A percentile compares a stretch with the other conserved stretches of the same genome.
phyloP scores from a whole-genome alignment of 2,888 invertebrate genomes.

The Philereme vetulata region DNA sequence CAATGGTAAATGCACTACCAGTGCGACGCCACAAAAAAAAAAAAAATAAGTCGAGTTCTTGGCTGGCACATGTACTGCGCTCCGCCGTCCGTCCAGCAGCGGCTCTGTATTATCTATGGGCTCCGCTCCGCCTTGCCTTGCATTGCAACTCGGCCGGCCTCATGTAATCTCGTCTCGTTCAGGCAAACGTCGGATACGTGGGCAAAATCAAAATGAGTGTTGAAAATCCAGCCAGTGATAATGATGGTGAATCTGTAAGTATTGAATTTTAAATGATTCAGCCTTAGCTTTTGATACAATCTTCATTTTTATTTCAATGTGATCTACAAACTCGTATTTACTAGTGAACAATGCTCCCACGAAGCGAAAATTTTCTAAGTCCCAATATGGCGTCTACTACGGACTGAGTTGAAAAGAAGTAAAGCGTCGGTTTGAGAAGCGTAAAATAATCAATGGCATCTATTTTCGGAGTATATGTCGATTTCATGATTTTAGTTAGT shows the following conservation, averaged over 20 bases:
- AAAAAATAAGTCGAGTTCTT: no score
- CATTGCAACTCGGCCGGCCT: slow-evolving; percentile 53
- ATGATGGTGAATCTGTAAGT: slow-evolving; percentile 85
- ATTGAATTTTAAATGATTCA: slow-evolving; percentile 52
- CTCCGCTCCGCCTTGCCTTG: slow-evolving; percentile 8
- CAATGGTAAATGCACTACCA: no score
- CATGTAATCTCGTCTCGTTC: slow-evolving; percentile 67
- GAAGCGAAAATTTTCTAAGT: slow-evolving; percentile 87
- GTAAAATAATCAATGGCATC: slow-evolving; percentile 33
- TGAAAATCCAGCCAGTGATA: slow-evolving; percentile 85
- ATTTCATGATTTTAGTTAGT: slow-evolving; percentile 1
- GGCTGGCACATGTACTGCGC: slow-evolving; percentile 80
- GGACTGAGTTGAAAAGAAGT: slow-evolving; percentile 85
- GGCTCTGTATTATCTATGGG: no score
- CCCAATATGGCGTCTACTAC: slow-evolving; percentile 94
- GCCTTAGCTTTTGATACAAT: slow-evolving; percentile 38
- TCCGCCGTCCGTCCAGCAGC: slow-evolving; percentile 37
- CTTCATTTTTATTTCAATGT: slow-evolving; percentile 34
- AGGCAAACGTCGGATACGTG: slow-evolving; percentile 74
- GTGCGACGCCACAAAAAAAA: no score
- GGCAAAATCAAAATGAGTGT: slow-evolving; percentile 87
- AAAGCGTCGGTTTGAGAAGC: slow-evolving; percentile 64
- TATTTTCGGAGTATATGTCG: slow-evolving; percentile 1
- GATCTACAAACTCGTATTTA: slow-evolving; percentile 58
- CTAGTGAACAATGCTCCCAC: slow-evolving; percentile 77